These are phyloP conservation scores for Panopea generosa DNA, from an alignment of 2,888 invertebrate genomes.

Conservation along the genomic window DNA sequence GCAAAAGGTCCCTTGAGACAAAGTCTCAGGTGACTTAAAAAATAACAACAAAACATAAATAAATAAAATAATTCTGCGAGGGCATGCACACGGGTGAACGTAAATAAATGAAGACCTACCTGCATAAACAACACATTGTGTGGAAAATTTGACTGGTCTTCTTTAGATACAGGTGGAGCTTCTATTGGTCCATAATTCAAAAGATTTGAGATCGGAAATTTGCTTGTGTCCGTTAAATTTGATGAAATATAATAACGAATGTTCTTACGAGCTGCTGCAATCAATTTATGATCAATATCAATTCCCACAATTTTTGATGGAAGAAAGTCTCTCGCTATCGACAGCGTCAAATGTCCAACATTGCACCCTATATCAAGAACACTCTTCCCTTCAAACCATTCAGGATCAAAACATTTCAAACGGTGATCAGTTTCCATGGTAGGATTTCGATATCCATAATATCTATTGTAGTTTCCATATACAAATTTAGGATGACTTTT, in stretches of 20 bases:
- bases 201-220: slow-evolving; percentile 95
- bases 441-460: slow-evolving; percentile 97
- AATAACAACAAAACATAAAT: too few species aligned
- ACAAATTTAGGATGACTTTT: slow-evolving; percentile 89
- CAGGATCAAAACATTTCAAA: slow-evolving; percentile 92
- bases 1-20: too few species aligned
- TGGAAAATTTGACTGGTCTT: slow-evolving; percentile 88
- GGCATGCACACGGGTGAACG: too few species aligned
- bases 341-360: slow-evolving; percentile 96
- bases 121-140: slow-evolving; percentile 95
- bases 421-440: slow-evolving; percentile 92
- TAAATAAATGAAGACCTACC: too few species aligned
- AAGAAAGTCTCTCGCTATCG: slow-evolving; percentile 93
- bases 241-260: slow-evolving; percentile 89
- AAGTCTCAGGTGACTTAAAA: too few species aligned
- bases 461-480: slow-evolving; percentile 98
- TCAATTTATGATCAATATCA: slow-evolving; percentile 96
- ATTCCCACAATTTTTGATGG: slow-evolving; percentile 95
- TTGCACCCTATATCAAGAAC: slow-evolving; percentile 99
- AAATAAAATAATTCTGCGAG: too few species aligned
- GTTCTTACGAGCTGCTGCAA: slow-evolving; percentile 91
- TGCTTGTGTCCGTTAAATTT: slow-evolving; percentile 70
- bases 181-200: slow-evolving; percentile 93
- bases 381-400: slow-evolving; percentile 95
- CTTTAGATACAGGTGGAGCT: slow-evolving; percentile 73